Conservation (phyloP, 1,140 invertebrate genomes). For the Trichomalopsis sarcophagae region DNA sequence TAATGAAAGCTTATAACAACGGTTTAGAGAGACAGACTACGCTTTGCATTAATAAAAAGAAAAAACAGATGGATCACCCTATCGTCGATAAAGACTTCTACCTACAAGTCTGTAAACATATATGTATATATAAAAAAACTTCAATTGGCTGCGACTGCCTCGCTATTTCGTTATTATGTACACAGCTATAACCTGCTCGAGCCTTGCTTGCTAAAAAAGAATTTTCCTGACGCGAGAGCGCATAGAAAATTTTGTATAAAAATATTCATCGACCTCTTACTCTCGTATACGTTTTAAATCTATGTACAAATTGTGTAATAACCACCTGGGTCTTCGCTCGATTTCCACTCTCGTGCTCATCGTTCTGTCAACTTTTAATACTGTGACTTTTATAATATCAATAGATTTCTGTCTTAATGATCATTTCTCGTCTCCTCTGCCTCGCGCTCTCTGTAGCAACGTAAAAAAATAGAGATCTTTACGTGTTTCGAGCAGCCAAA, state of each 20-base stretch:
- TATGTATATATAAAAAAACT: not conserved
- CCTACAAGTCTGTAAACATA: not conserved
- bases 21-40: constrained; percentile 29
- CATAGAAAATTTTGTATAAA: constrained; percentile 74
- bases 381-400: constrained; percentile 53
- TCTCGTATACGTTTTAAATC: constrained; percentile 49
- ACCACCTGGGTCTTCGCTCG: constrained; percentile 22
- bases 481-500: not conserved
- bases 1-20: constrained; percentile 32
- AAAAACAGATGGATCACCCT: constrained; percentile 23
- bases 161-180: constrained; percentile 33
- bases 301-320: constrained; percentile 69
- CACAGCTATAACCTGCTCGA: constrained; percentile 9
- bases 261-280: constrained; percentile 63
- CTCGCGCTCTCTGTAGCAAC: constrained; percentile 14
- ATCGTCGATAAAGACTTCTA: not conserved
- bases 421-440: not conserved
- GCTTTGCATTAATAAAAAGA: constrained; percentile 43
- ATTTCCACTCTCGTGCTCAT: not conserved
- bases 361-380: constrained; percentile 45
- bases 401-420: constrained; percentile 36
- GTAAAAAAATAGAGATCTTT: constrained; percentile 42
- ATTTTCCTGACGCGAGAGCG: constrained; percentile 38
- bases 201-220: not conserved
- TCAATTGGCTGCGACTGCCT: constrained; percentile 14